A percentile compares a stretch with the other conserved stretches of the same genome.
phyloP scores from a whole-genome alignment of 1,140 invertebrate species.

The Himalopsyche phryganea region DNA sequence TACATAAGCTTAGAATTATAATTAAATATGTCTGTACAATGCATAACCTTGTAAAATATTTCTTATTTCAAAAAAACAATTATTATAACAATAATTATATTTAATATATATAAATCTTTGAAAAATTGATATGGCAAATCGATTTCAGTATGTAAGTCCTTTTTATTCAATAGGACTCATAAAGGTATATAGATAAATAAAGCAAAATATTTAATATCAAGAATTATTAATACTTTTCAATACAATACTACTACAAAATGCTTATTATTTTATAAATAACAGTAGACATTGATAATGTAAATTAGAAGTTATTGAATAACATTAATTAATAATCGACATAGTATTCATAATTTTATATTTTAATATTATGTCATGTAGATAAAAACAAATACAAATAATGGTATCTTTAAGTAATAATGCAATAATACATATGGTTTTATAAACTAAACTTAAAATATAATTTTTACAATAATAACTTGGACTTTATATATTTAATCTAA shows the following conservation, averaged over 20 bases:
- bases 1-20: neutral
- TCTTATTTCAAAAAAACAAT: neutral
- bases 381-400: slow-evolving; percentile 28
- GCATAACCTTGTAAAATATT: neutral
- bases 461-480: too few species aligned
- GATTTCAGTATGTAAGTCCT: neutral
- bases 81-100: neutral
- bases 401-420: slow-evolving; percentile 6
- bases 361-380: slow-evolving; percentile 37
- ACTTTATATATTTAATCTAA: neutral
- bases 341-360: neutral
- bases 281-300: too few species aligned
- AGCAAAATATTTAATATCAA: too few species aligned
- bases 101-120: slow-evolving; percentile 8
- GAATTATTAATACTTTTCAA: too few species aligned
- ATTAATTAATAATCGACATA: neutral
- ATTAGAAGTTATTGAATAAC: slow-evolving; percentile 4
- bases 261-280: too few species aligned
- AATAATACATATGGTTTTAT: neutral
- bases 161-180: neutral
- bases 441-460: too few species aligned
- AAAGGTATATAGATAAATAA: neutral
- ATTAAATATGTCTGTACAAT: too few species aligned
- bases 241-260: too few species aligned
- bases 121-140: slow-evolving; percentile 23